These are phyloP conservation scores for Brachyrhaphis roseni DNA, from an alignment of 2,797 vertebrate genomes.

Conservation along the genomic window DNA sequence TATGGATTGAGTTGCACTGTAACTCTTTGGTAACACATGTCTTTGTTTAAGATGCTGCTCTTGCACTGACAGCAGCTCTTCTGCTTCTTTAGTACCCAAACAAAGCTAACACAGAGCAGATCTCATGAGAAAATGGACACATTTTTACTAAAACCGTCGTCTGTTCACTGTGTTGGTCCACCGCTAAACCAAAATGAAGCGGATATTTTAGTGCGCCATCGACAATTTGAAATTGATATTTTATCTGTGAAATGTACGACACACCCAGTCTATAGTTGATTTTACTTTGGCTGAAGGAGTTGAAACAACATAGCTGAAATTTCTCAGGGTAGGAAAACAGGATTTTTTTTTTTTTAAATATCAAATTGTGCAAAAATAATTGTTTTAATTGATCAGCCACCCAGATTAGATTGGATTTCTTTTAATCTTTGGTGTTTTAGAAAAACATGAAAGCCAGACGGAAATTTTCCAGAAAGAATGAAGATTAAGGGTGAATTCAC, in stretches of 20 bases:
- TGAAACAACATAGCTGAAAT: not conserved
- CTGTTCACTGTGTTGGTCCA: not conserved
- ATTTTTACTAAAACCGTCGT: slow-evolving; percentile 5
- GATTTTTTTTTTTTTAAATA: not conserved
- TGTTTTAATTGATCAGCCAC: not conserved
- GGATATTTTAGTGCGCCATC: not conserved
- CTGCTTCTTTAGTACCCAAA: slow-evolving; percentile 44
- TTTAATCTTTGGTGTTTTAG: not conserved
- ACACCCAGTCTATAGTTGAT: not conserved
- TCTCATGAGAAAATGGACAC: slow-evolving; percentile 21
- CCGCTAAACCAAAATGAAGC: not conserved
- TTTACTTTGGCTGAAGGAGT: not conserved
- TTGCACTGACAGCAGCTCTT: slow-evolving; percentile 59
- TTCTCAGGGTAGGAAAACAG: not conserved
- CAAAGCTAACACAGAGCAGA: slow-evolving; percentile 45
- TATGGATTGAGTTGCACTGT: slow-evolving; percentile 78
- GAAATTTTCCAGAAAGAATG: not conserved
- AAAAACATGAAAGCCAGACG: not conserved
- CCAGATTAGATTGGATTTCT: not conserved
- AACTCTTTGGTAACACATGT: slow-evolving; percentile 79
- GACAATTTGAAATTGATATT: slow-evolving; percentile 2
- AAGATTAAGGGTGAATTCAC: not conserved
- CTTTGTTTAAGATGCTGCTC: slow-evolving; percentile 79
- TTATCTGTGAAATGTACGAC: not conserved
- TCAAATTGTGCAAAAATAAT: not conserved